Evolutionary conservation across 2,888 invertebrate species (phyloP).

Genomic region (Dynastes grantii): DNA sequence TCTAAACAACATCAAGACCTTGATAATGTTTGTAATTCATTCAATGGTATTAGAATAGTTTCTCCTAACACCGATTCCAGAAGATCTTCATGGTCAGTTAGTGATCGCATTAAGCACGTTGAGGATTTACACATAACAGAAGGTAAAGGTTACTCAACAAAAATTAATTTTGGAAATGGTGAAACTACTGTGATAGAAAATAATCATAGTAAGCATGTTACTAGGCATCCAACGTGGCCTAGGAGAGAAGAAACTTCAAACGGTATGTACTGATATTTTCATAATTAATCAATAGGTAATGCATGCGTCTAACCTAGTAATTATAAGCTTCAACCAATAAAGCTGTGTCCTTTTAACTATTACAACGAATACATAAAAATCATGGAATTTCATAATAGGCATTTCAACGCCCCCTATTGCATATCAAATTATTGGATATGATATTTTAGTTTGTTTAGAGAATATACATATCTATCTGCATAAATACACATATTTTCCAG

Average conservation of each 20-base stretch:
- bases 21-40: slow-evolving; percentile 49
- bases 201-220: slow-evolving; percentile 50
- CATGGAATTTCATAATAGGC: too few relatives aligned
- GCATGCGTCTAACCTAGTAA: background rate
- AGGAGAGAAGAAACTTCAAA: slow-evolving; percentile 63
- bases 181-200: slow-evolving; percentile 70
- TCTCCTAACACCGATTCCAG: slow-evolving; percentile 55
- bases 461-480: too few relatives aligned
- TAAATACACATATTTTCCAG: too few relatives aligned
- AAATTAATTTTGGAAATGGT: slow-evolving; percentile 73
- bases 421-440: too few relatives aligned
- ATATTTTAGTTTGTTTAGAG: too few relatives aligned
- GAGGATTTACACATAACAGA: slow-evolving; percentile 67
- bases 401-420: too few relatives aligned
- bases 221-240: slow-evolving; percentile 64
- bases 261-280: slow-evolving; percentile 59
- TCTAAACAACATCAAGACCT: slow-evolving; percentile 54
- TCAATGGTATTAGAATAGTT: slow-evolving; percentile 54
- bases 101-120: slow-evolving; percentile 72
- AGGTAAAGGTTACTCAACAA: slow-evolving; percentile 74
- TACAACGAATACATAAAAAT: too few relatives aligned
- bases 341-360: too few relatives aligned
- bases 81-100: slow-evolving; percentile 69
- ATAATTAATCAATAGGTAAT: background rate
- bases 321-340: too few relatives aligned